Conservation (phyloP, 37 sponge, comb jelly and placozoan species). For the Halisarca cf. caerulea region DNA sequence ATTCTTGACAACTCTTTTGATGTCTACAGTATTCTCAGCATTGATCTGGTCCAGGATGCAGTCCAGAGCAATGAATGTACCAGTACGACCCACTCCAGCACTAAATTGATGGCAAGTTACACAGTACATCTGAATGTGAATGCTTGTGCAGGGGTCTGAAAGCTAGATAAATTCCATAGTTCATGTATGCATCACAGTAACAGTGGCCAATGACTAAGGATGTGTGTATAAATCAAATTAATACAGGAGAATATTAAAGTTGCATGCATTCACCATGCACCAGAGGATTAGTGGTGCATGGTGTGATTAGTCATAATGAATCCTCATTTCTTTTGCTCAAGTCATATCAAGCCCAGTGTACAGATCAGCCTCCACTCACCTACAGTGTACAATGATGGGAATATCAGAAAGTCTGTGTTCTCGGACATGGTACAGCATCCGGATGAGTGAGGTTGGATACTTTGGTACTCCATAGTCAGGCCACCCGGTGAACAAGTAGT, state of each 20-base stretch:
- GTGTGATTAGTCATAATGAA: too few relatives aligned
- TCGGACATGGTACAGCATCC: background rate
- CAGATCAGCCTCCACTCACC: background rate
- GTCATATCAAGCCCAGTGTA: too few relatives aligned
- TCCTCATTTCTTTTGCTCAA: too few relatives aligned
- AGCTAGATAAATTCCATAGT: too few relatives aligned
- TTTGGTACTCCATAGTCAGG: conserved; percentile 5
- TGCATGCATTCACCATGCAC: too few relatives aligned
- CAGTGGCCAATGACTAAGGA: too few relatives aligned
- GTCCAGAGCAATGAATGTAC: conserved; percentile 69
- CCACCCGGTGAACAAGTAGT: conserved; percentile 8
- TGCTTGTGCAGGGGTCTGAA: too few relatives aligned
- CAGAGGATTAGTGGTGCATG: too few relatives aligned
- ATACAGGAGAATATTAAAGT: background rate
- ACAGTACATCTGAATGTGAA: background rate
- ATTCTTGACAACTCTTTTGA: conserved; percentile 41
- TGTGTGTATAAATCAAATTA: too few relatives aligned
- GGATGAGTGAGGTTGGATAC: background rate
- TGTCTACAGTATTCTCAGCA: conserved; percentile 50
- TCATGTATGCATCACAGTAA: too few relatives aligned
- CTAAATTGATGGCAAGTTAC: conserved; percentile 22
- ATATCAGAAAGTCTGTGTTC: background rate
- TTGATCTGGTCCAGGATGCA: conserved; percentile 57
- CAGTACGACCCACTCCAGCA: conserved; percentile 86
- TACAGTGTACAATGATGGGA: background rate